These are phyloP conservation scores for Callyntrura sp. DNA, from an alignment of 2,888 invertebrate genomes.

Conservation along the genomic window DNA sequence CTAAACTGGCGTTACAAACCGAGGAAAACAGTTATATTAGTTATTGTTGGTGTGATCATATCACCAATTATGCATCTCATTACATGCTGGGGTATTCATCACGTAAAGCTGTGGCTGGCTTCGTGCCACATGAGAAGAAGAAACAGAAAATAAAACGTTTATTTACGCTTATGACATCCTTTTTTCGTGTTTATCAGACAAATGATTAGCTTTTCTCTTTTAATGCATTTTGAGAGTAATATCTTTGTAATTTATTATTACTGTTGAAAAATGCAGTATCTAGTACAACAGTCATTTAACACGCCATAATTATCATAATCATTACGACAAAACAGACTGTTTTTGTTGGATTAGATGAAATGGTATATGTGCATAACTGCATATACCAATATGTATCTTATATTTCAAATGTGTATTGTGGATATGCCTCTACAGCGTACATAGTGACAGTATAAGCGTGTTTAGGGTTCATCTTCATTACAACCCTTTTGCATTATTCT, in stretches of 20 bases:
- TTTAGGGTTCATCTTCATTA: too few relatives aligned
- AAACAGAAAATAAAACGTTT: slow-evolving; percentile 52
- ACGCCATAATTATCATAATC: too few relatives aligned
- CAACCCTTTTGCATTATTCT: too few relatives aligned
- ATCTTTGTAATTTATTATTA: too few relatives aligned
- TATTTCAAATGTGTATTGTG: too few relatives aligned
- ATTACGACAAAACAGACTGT: neutral
- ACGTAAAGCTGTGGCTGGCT: slow-evolving; percentile 53
- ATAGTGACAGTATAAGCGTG: too few relatives aligned
- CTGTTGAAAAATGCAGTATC: neutral
- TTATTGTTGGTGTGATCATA: slow-evolving; percentile 44
- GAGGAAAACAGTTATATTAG: slow-evolving; percentile 40
- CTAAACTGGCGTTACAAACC: slow-evolving; percentile 73
- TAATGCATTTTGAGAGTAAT: neutral
- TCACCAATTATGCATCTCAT: slow-evolving; percentile 63
- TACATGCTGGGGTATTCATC: slow-evolving; percentile 69
- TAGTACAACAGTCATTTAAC: neutral
- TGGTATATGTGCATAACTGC: too few relatives aligned
- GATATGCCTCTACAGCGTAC: too few relatives aligned
- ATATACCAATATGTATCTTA: too few relatives aligned
- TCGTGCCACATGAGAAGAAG: slow-evolving; percentile 7
- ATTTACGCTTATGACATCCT: neutral
- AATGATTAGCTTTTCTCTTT: neutral
- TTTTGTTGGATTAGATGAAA: too few relatives aligned
- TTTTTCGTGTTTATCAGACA: too few relatives aligned